Conservation (phyloP, 2,113 vertebrate genomes). For the Melanocharis versteri region DNA sequence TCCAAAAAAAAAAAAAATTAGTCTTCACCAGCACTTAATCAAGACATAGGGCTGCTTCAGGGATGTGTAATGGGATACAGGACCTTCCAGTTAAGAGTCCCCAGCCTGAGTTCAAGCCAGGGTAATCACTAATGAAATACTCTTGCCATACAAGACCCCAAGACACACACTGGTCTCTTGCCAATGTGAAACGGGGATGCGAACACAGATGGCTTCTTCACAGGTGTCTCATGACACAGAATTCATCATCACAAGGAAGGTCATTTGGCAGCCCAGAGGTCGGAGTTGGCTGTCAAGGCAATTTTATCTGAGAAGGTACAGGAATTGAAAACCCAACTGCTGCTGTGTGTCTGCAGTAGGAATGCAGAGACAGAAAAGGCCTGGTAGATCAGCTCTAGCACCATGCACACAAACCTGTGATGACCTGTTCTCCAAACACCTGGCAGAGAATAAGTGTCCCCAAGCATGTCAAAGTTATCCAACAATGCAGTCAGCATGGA, state of each 20-base stretch:
- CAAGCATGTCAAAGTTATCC: not conserved
- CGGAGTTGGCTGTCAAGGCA: not conserved
- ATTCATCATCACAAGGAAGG: not conserved
- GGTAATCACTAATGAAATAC: not conserved
- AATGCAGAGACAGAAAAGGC: not conserved
- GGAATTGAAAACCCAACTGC: not conserved
- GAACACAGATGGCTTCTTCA: not conserved
- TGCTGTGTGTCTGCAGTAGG: not conserved
- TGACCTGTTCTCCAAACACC: not conserved
- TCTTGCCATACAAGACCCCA: not conserved
- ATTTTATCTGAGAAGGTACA: not conserved
- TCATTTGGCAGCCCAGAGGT: not conserved
- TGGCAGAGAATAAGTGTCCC: not conserved
- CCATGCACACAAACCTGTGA: not conserved
- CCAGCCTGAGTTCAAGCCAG: constrained; percentile 1
- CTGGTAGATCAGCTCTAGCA: not conserved
- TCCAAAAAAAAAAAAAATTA: not conserved
- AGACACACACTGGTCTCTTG: not conserved
- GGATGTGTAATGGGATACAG: not conserved
- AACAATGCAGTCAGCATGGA: not conserved
- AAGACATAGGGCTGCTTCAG: not conserved
- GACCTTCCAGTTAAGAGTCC: not conserved
- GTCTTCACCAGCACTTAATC: constrained; percentile 8
- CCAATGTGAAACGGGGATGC: not conserved
- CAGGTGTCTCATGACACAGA: not conserved